Evolutionary conservation across 1,140 invertebrate species (phyloP).

Genomic region (Formica selysi): DNA sequence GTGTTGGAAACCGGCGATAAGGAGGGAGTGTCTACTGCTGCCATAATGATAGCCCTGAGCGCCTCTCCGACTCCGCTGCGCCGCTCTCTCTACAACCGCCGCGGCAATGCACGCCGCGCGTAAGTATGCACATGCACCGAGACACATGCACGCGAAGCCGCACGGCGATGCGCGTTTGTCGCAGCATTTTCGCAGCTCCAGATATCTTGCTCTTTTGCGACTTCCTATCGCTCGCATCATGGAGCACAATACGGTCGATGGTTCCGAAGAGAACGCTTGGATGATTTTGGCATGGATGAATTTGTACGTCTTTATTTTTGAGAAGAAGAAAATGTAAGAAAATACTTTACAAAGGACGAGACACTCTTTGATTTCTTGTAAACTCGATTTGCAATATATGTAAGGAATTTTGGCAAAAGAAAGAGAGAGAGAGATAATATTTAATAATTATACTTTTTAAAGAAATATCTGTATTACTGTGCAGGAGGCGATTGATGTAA

Average conservation of each 20-base stretch:
- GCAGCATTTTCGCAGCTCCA: slow-evolving; percentile 35
- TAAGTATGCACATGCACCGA: slow-evolving; percentile 70
- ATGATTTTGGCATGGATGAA: slow-evolving; percentile 1
- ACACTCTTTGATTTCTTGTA: not conserved
- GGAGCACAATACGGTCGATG: not conserved
- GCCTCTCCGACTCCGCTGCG: slow-evolving; percentile 78
- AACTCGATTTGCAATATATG: slow-evolving; percentile 10
- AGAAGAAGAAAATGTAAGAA: not conserved
- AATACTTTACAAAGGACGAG: not conserved
- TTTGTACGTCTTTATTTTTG: not conserved
- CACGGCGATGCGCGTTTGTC: slow-evolving; percentile 57
- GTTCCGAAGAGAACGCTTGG: not conserved
- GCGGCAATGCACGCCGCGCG: slow-evolving; percentile 66
- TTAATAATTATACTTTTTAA: not conserved
- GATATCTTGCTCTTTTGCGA: not conserved
- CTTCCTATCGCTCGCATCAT: not conserved
- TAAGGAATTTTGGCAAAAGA: not conserved
- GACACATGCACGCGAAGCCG: slow-evolving; percentile 16
- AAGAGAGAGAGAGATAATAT: too few species aligned
- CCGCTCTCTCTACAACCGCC: slow-evolving; percentile 39
- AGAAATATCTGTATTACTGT: not conserved
- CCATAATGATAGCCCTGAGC: slow-evolving; percentile 84
- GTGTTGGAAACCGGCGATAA: slow-evolving; percentile 84
- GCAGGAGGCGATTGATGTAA: slow-evolving; percentile 8
- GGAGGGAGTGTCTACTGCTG: slow-evolving; percentile 85